Conservation (phyloP, 2,888 invertebrate genomes). For the Petrolisthes cinctipes region DNA sequence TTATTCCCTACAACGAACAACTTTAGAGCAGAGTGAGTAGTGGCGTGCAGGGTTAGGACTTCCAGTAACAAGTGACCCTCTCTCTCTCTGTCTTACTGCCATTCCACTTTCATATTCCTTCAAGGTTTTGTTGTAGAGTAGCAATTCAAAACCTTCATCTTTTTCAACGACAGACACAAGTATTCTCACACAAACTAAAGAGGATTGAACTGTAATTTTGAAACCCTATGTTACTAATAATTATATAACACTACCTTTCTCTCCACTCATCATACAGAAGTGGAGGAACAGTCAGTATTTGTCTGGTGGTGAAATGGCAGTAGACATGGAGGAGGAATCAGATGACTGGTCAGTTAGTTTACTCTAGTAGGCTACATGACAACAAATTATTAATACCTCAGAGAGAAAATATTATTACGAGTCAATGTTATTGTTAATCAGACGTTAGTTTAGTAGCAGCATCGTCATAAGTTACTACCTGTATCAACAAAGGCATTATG, state of each 20-base stretch:
- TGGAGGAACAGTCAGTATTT: neutral
- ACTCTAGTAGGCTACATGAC: neutral
- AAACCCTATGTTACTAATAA: too few species aligned
- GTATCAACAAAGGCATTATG: neutral
- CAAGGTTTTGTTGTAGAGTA: neutral
- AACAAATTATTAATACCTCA: neutral
- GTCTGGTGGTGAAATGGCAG: neutral
- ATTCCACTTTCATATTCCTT: neutral
- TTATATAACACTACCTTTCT: too few species aligned
- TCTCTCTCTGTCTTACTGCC: neutral
- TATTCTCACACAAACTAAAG: too few species aligned
- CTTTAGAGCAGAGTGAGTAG: neutral
- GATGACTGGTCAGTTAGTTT: neutral
- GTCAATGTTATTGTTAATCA: neutral
- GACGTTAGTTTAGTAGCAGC: neutral
- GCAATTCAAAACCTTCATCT: neutral
- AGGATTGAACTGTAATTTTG: too few species aligned
- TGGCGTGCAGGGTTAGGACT: constrained; percentile 4
- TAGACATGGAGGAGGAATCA: neutral
- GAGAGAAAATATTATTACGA: neutral
- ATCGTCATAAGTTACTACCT: neutral
- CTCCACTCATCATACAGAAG: too few species aligned
- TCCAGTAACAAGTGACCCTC: neutral
- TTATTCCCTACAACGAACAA: neutral
- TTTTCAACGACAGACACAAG: neutral